Evolutionary conservation across 2,113 vertebrate species (phyloP), one percentile per base, ranked within the genome.

Genomic region (Numida meleagris): DNA sequence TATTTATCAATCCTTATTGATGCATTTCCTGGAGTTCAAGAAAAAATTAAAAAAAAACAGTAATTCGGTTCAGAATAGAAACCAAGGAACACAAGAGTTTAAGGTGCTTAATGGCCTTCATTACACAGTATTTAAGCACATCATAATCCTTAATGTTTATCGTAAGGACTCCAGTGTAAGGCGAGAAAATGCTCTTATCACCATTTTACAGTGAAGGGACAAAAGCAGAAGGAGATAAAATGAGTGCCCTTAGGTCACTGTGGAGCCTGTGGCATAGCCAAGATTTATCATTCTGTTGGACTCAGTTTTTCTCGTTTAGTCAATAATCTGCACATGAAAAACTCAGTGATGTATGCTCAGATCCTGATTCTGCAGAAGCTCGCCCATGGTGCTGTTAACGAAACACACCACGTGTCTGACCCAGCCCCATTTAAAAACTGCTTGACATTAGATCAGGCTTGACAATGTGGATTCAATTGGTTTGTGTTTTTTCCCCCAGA

Each of bases 101-200:
- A 74, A 45, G 21, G 45, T 88, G 19, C 72, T 86, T 91, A 94
- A 94, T 83, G 23, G 29, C 59, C 42, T 83, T 34, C 50, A 67
- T 83, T 83, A 86, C 45, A 81, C 21, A 71, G 65, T 51, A 79
- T 86, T 91, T 86, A 83, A 88, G 68, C 2, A 18, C 72, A 23
- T 67, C 79, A 71, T 88, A 94, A 94, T 86, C 50, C 63, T 62
- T 80, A 74, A 62, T 59, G 76, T 95, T 93, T 91, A 81, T 80
- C 46, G 58, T 73, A 21, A 55, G 50, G 71, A 65, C 46, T 71
- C 36, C 46, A 83, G 17, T 77, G 27, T 58, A 73, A 93, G 21
- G 57, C 81, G 90, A 95, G 79, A 90, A 94, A 83, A 93, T 71
- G 20, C 80, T 88, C 79, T 91, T 95, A 88, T 93, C 86, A 86